Evolutionary conservation across 1,140 invertebrate genomes (phyloP).

Genomic region (Papilio dardanus): DNA sequence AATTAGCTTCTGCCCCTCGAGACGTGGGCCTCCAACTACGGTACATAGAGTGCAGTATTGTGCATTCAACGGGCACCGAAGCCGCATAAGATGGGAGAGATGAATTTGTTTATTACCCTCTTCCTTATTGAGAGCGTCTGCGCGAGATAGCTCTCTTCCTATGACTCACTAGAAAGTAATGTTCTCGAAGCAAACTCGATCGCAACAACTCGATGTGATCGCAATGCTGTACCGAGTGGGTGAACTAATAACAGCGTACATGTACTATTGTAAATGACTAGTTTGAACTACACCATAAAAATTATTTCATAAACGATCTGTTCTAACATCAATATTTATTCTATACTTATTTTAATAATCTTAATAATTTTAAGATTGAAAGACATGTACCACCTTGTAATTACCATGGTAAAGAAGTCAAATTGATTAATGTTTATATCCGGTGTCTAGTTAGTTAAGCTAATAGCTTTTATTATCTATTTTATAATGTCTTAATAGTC

Average conservation of each 20-base stretch:
- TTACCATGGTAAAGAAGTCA: too few relatives aligned
- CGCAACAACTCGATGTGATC: conserved; percentile 62
- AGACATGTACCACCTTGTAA: too few relatives aligned
- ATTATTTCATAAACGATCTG: background rate
- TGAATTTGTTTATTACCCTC: conserved; percentile 82
- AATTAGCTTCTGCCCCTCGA: conserved; percentile 74
- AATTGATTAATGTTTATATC: too few relatives aligned
- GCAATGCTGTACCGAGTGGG: conserved; percentile 62
- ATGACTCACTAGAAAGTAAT: conserved; percentile 81
- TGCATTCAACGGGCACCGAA: conserved; percentile 77
- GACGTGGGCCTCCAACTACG: conserved; percentile 55
- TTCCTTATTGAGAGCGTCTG: conserved; percentile 82
- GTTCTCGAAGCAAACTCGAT: conserved; percentile 72
- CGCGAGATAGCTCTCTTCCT: conserved; percentile 80
- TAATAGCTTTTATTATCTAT: background rate
- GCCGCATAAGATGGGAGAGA: conserved; percentile 79
- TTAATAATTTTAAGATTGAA: background rate
- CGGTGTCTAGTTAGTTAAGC: background rate
- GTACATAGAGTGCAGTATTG: conserved; percentile 80
- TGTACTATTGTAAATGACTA: conserved; percentile 36
- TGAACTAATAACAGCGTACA: conserved; percentile 56
- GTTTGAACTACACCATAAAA: background rate
- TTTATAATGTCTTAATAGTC: background rate
- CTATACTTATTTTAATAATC: background rate
- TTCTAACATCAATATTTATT: background rate